These are phyloP conservation scores for Eupithecia exiguata DNA, from an alignment of 2,888 invertebrate species.

Conservation along the genomic window DNA sequence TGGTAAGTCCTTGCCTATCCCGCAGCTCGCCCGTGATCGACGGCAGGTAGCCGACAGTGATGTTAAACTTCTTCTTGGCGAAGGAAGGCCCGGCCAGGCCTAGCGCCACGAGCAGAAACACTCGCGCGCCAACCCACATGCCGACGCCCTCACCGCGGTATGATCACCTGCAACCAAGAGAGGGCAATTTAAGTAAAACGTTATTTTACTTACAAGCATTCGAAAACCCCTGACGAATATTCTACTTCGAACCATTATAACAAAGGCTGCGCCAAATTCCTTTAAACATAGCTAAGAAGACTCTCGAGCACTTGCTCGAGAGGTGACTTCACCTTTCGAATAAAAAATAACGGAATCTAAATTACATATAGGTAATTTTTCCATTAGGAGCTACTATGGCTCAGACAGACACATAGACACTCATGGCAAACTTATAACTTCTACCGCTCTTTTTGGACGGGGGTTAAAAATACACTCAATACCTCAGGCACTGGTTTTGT, in stretches of 20 bases:
- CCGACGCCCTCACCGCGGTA: conserved; percentile 81
- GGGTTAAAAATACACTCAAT: not conserved
- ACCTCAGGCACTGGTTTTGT: not conserved
- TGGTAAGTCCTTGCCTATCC: conserved; percentile 92
- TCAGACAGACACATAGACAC: not conserved
- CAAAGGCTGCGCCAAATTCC: not conserved
- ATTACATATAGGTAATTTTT: not conserved
- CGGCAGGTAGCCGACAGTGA: conserved; percentile 94
- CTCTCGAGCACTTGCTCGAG: not conserved
- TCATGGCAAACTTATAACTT: not conserved
- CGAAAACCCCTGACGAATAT: not conserved
- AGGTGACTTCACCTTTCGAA: not conserved
- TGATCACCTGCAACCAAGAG: conserved; percentile 58
- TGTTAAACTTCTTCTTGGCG: conserved; percentile 78
- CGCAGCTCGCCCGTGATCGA: conserved; percentile 90
- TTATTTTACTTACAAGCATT: not conserved
- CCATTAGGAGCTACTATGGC: not conserved
- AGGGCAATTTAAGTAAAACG: not conserved
- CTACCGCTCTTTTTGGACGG: not conserved
- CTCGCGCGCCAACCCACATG: conserved; percentile 86
- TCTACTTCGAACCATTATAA: not conserved
- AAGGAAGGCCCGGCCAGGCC: conserved; percentile 82
- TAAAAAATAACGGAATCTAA: not conserved
- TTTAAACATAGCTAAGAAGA: not conserved
- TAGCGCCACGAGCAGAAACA: conserved; percentile 86